These are phyloP conservation scores for Halcyon malimbica DNA, from an alignment of 2,113 vertebrate species.

Conservation along the genomic window DNA sequence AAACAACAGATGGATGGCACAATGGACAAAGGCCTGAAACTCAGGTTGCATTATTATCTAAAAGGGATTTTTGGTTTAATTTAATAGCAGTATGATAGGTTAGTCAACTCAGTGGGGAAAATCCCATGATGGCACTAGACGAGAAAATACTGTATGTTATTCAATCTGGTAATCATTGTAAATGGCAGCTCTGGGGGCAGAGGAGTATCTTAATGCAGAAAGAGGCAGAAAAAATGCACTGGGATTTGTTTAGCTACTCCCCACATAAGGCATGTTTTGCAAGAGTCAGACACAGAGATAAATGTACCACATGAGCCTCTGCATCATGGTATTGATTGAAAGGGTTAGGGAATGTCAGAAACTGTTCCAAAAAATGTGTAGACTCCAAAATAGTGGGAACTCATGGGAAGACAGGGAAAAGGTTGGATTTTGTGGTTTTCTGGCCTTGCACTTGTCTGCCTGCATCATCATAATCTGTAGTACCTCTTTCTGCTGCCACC, in stretches of 20 bases:
- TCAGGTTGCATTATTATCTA: not conserved
- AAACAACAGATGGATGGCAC: constrained; percentile 56
- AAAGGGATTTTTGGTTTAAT: not conserved
- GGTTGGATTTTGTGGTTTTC: not conserved
- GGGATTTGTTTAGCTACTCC: constrained; percentile 37
- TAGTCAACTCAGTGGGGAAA: constrained; percentile 65
- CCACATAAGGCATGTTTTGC: constrained; percentile 35
- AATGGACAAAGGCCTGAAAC: not conserved
- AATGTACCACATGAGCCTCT: not conserved
- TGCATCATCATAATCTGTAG: constrained; percentile 13
- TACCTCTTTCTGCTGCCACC: constrained; percentile 58
- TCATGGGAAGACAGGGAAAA: constrained; percentile 38
- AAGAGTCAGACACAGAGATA: constrained; percentile 43
- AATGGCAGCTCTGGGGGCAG: constrained; percentile 55
- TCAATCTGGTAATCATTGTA: constrained; percentile 57
- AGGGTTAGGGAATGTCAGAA: not conserved
- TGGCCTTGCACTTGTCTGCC: constrained; percentile 49
- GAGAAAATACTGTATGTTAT: constrained; percentile 50
- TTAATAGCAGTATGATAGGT: constrained; percentile 61
- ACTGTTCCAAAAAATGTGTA: constrained; percentile 8
- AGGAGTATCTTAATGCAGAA: constrained; percentile 44
- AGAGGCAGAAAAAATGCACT: not conserved
- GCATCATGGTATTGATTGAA: constrained; percentile 35
- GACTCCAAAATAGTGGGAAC: constrained; percentile 21
- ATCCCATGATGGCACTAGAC: constrained; percentile 46